Evolutionary conservation across 2,797 vertebrate genomes (phyloP), one percentile per base, ranked within the genome.

Genomic region (Pseudochromis fuscus): DNA sequence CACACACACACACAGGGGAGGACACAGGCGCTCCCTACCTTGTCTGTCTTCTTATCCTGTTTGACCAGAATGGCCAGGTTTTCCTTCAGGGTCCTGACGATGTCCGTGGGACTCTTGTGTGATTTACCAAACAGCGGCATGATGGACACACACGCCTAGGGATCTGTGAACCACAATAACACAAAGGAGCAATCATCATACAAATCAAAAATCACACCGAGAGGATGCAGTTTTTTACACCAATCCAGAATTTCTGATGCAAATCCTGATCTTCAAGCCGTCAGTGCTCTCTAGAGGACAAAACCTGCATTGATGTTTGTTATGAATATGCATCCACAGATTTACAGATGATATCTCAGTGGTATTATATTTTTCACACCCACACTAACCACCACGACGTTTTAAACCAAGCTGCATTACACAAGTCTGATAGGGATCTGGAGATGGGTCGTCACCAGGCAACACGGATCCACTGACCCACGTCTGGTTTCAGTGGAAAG

Each of bases 71-170:
- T 93, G 56, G 94, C 93, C 94, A 99, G 84, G 91, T 97, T 98
- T 78, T 99, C 97, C 91, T 96, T 98, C 76, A 99, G 90, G 51
- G 93, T 95, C 92, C 93, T 96, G 88, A 98, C 97, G 63, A 97
- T 96, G 87, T 98, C 97, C 13, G 95, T 94, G 27, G 97, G 97
- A 91, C 94, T 97, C 94, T 98, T 99, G 90, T 98, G 97, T 7
- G 97, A 96, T 94, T 98, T 99, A 89, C 97, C 96, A 82, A 99
- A 99, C 85, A 99, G 95, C 74, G 97, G 97, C 97, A 99, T 99
- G 93, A 60, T 76, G 78, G 61, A 67, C 67, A 67, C 72, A 64
- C 77, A 71, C 58, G 51, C 79, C 72, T 83, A 31, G 67, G 79
- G 75, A 82, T 82, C 91, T 93, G 84, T 10, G 28, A 53, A 37